Percentiles rank a stretch among this genome's conserved stretches.
phyloP scores from a whole-genome alignment of 2,888 invertebrate species.

The Lasioglossum vierecki region DNA sequence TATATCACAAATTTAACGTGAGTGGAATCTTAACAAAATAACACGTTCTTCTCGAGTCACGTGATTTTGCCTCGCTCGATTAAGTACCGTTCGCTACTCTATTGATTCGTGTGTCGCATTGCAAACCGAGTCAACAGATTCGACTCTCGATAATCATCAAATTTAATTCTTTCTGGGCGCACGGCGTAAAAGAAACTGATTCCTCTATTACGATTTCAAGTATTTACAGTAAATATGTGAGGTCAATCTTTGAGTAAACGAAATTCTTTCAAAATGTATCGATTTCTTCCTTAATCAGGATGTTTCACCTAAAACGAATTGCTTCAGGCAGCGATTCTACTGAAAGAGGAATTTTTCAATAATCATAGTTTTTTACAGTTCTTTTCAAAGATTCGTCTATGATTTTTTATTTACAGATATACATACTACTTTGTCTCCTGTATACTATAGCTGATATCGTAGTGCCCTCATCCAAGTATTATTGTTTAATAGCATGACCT shows the following conservation, averaged over 20 bases:
- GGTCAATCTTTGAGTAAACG: background rate
- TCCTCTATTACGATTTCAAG: background rate
- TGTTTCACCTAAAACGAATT: background rate
- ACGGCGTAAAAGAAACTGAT: background rate
- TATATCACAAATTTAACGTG: slow-evolving; percentile 25
- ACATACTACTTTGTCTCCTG: background rate
- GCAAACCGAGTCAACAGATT: slow-evolving; percentile 8
- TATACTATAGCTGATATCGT: background rate
- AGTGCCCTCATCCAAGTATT: background rate
- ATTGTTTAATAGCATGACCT: too few species aligned
- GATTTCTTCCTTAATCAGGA: background rate
- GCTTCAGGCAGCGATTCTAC: background rate
- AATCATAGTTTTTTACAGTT: background rate
- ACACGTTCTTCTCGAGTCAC: background rate
- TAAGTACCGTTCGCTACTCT: background rate
- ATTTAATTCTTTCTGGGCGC: background rate
- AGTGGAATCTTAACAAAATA: background rate
- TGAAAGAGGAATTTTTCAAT: background rate
- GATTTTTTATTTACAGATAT: background rate
- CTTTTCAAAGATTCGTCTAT: background rate
- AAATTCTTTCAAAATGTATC: background rate
- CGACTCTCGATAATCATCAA: background rate
- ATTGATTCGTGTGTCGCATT: background rate
- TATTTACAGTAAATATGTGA: background rate
- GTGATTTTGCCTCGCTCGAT: background rate